Percentiles rank a stretch among this genome's conserved stretches.
These are phyloP conservation scores for Datnioides undecimradiatus DNA, from an alignment of 2,113 vertebrate species.

Conservation along the genomic window DNA sequence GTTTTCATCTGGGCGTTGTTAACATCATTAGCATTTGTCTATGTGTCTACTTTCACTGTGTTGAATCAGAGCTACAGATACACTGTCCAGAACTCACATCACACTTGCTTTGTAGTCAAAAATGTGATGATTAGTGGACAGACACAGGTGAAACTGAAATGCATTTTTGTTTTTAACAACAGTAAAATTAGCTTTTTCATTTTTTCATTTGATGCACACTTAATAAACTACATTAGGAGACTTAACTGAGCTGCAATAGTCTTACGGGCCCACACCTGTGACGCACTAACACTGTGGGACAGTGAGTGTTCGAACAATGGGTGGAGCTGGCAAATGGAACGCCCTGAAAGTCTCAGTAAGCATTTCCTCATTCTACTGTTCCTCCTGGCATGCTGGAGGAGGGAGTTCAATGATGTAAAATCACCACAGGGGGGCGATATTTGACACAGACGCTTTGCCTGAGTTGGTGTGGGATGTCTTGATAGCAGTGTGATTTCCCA, in stretches of 20 bases:
- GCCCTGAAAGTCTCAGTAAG: background rate
- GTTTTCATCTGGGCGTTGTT: background rate
- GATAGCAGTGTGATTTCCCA: slow-evolving; percentile 67
- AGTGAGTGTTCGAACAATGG: background rate
- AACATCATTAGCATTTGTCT: background rate
- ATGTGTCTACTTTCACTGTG: background rate
- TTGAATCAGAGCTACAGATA: background rate
- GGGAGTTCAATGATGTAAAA: background rate
- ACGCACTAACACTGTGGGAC: background rate
- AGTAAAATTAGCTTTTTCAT: background rate
- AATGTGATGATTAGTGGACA: background rate
- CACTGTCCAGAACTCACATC: background rate
- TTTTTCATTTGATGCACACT: background rate
- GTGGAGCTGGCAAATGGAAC: background rate
- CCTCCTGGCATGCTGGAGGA: background rate
- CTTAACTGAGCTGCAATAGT: background rate
- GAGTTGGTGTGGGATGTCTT: background rate
- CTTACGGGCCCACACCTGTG: background rate
- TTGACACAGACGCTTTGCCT: background rate
- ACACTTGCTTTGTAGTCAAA: background rate
- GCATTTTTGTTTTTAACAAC: background rate
- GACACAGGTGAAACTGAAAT: background rate
- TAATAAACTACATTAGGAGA: background rate
- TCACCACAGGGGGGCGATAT: slow-evolving; percentile 26
- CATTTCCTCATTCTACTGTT: slow-evolving; percentile 1